These are phyloP conservation scores for Agrotis exclamationis DNA, from an alignment of 2,888 invertebrate genomes.

Conservation along the genomic window DNA sequence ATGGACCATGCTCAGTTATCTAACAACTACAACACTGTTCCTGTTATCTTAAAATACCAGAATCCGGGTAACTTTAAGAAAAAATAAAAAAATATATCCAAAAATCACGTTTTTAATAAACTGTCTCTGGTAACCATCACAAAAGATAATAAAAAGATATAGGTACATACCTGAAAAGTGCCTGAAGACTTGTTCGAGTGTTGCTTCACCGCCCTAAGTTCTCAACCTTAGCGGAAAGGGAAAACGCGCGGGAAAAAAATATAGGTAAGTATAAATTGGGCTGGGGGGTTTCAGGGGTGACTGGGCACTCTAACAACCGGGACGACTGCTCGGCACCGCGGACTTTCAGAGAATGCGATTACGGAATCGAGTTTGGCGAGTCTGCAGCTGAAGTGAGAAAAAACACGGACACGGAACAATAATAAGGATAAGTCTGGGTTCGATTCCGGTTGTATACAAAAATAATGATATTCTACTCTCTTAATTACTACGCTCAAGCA, in stretches of 20 bases:
- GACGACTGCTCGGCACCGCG: slow-evolving; percentile 32
- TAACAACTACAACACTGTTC: too few relatives aligned
- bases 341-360: slow-evolving; percentile 36
- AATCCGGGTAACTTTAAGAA: not conserved
- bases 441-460: not conserved
- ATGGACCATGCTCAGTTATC: too few relatives aligned
- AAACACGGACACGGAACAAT: slow-evolving; percentile 24
- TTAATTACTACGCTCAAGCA: too few relatives aligned
- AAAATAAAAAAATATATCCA: not conserved
- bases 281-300: slow-evolving; percentile 4
- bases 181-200: slow-evolving; percentile 10
- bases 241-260: slow-evolving; percentile 31
- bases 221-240: slow-evolving; percentile 54
- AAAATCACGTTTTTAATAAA: not conserved
- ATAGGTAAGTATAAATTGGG: not conserved
- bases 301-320: not conserved
- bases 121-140: not conserved
- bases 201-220: not conserved
- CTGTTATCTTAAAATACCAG: too few relatives aligned
- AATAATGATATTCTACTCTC: not conserved
- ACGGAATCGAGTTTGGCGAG: not conserved
- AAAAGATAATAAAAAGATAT: not conserved
- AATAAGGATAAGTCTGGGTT: not conserved
- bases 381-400: slow-evolving; percentile 3
- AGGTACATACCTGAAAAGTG: slow-evolving; percentile 24